phyloP scores from a whole-genome alignment of 2,888 invertebrate genomes.

The Sarcophaga variegata region DNA sequence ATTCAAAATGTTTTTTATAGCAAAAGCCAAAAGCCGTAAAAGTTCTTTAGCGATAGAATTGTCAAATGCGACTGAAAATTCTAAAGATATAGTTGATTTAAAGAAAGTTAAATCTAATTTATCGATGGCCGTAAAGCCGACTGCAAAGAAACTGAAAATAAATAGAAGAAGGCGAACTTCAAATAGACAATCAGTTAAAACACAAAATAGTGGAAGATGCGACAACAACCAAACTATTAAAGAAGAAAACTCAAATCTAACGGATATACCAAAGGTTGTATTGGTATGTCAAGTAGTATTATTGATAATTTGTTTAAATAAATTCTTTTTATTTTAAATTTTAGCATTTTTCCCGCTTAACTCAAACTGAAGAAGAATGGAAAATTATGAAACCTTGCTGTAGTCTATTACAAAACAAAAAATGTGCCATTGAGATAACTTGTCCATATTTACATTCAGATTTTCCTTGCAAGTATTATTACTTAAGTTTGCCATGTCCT shows the following conservation, averaged over 20 bases:
- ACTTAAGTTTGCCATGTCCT: slow-evolving; percentile 92
- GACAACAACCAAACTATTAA: background rate
- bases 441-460: slow-evolving; percentile 97
- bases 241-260: background rate
- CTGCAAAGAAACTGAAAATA: slow-evolving; percentile 22
- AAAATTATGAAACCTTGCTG: slow-evolving; percentile 43
- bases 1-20: background rate
- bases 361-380: background rate
- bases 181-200: background rate
- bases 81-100: background rate
- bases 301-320: background rate
- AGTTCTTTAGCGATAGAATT: slow-evolving; percentile 15
- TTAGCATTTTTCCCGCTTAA: slow-evolving; percentile 19
- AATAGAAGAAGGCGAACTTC: slow-evolving; percentile 18
- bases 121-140: background rate
- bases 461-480: slow-evolving; percentile 97
- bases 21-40: slow-evolving; percentile 14
- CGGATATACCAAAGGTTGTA: background rate
- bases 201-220: background rate
- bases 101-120: background rate
- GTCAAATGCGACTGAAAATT: background rate
- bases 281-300: background rate
- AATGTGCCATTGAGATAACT: slow-evolving; percentile 94
- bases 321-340: background rate
- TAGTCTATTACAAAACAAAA: slow-evolving; percentile 84